Evolutionary conservation across 2,888 invertebrate genomes (phyloP), one percentile per base, ranked within the genome.

Genomic region (Erebia palarica): DNA sequence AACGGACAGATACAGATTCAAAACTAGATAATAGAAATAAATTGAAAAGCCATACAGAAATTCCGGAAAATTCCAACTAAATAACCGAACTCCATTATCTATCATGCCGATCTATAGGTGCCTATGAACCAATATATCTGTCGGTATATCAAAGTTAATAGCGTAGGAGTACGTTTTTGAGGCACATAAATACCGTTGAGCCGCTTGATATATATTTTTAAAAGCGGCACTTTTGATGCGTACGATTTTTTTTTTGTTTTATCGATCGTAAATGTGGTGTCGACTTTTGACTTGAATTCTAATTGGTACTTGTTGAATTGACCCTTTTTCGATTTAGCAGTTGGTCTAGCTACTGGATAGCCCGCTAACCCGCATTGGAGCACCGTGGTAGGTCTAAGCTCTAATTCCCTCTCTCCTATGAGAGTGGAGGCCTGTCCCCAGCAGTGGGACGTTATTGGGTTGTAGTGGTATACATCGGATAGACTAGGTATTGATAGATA

Each of bases 161-260:
- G 69, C 42, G 16, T 58, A 64, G 44, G 16, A 49, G 51, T 59
- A 69, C 64, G 53, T 58, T 57, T 72, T 60, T 69, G 57, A 65
- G 65, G 65, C 63, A 61, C 66, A 73, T 75, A 75, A 75, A 77
- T 79, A 67, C 73, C 71, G 74, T 65, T 69, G 68, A 67, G 65
- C 71, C 71, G 76, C 74, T 74, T 76, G 71, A 68, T 73, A 75
- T 78, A 75, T 74, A 76, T 79, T 76, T 55, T 55, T 4, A 55
- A 69, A 78, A 76, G 78, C 85, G 85, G 84, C 75, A 65, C 78
- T 75, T 84, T 82, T 84, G 83, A 84, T 79, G 79, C 81, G 79
- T 76, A 72, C 72, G 74, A 80, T 78, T 80, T 80, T 78, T 78
- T 79, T 84, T 84, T 81, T 79, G 79, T 80, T 84, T 85, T 86